These are phyloP conservation scores for Biston stratarius DNA, from an alignment of 2,888 invertebrate species.

Conservation along the genomic window DNA sequence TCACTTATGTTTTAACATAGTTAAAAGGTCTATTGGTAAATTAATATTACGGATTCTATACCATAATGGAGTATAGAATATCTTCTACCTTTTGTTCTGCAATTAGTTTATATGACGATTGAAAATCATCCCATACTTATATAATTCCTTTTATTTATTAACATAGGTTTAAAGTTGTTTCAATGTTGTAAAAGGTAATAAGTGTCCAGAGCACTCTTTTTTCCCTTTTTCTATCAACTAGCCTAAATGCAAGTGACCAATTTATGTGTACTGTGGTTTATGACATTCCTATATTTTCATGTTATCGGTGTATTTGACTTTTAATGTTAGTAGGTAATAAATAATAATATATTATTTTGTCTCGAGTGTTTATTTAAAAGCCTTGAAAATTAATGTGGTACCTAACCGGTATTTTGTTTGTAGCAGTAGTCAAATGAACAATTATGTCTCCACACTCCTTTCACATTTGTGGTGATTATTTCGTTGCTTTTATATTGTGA, in stretches of 20 bases:
- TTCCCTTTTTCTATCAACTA: neutral
- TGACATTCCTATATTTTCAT: conserved; percentile 41
- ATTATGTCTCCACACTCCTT: no score
- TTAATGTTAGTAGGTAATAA: conserved; percentile 32
- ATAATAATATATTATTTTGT: conserved; percentile 22
- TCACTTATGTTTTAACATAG: no score
- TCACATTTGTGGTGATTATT: no score
- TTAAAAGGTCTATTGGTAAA: no score
- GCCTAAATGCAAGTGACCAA: conserved; percentile 14
- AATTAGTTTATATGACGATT: neutral
- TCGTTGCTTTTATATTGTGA: no score
- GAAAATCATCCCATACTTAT: no score
- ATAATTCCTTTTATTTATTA: no score
- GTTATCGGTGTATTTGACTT: conserved; percentile 39
- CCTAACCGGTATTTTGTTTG: no score
- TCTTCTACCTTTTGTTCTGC: neutral
- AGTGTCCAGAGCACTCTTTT: neutral
- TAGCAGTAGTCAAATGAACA: no score
- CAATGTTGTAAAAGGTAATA: neutral
- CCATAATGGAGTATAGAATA: no score
- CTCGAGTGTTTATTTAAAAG: conserved; percentile 26
- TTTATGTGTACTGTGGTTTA: conserved; percentile 30
- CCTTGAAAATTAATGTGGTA: neutral
- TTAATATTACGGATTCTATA: no score
- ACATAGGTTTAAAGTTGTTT: neutral